Evolutionary conservation across 2,888 invertebrate genomes (phyloP).

Genomic region (Quadroppia sp.): DNA sequence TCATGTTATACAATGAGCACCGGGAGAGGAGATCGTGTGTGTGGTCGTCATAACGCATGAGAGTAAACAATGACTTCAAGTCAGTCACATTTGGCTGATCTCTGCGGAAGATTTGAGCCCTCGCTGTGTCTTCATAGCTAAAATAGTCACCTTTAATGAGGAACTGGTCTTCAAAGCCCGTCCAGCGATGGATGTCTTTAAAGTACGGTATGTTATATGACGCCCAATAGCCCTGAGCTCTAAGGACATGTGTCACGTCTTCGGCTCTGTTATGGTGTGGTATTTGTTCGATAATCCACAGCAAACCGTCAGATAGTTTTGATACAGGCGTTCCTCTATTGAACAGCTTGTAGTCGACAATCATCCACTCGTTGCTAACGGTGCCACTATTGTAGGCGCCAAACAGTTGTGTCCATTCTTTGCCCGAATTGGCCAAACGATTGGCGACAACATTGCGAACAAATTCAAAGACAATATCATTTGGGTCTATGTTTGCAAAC

Average conservation of each 20-base stretch:
- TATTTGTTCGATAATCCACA: conserved; percentile 53
- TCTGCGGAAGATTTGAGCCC: conserved; percentile 53
- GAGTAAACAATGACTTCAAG: conserved; percentile 50
- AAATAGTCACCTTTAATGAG: conserved; percentile 50
- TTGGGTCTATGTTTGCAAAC: not conserved
- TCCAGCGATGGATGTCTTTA: conserved; percentile 51
- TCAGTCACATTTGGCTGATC: conserved; percentile 51
- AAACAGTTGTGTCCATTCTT: conserved; percentile 51
- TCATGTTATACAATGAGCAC: too few relatives aligned
- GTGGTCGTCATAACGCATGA: conserved; percentile 53
- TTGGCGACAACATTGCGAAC: conserved; percentile 52
- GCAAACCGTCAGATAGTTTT: conserved; percentile 56
- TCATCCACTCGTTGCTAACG: conserved; percentile 54
- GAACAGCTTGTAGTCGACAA: conserved; percentile 52
- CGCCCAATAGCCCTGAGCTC: conserved; percentile 52
- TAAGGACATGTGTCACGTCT: conserved; percentile 47
- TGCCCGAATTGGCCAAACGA: conserved; percentile 51
- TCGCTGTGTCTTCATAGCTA: conserved; percentile 52
- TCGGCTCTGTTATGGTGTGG: conserved; percentile 51
- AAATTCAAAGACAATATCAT: conserved; percentile 51
- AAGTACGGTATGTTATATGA: conserved; percentile 54
- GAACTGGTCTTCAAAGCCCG: conserved; percentile 52
- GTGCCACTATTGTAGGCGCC: conserved; percentile 52
- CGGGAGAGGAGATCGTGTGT: conserved; percentile 41
- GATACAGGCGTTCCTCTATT: conserved; percentile 48